A percentile compares a stretch with the other conserved stretches of the same genome.
phyloP scores from a whole-genome alignment of 1,140 invertebrate species.

The Wiebesia pumilae region DNA sequence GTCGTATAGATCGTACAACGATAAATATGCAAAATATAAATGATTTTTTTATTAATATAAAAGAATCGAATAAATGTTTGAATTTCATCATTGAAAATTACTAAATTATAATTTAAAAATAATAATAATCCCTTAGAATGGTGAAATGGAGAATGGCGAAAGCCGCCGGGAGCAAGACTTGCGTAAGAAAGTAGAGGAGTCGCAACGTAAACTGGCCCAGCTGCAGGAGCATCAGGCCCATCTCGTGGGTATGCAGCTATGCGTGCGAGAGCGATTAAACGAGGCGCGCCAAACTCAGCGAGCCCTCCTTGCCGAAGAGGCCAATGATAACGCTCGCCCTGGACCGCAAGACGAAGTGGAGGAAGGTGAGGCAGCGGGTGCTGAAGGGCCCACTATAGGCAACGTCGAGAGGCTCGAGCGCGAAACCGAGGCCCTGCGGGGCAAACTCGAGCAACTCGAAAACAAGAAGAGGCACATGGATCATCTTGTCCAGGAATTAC shows the following conservation, averaged over 20 bases:
- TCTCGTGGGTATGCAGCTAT: conserved; percentile 67
- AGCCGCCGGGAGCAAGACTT: conserved; percentile 61
- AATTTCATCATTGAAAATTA: no score
- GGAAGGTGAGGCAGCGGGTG: not conserved
- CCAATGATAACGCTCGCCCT: not conserved
- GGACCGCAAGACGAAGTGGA: not conserved
- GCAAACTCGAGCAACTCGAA: conserved; percentile 69
- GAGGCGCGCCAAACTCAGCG: conserved; percentile 68
- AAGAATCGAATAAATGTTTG: no score
- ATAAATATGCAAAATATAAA: no score
- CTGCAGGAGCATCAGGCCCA: conserved; percentile 70
- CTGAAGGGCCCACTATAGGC: conserved; percentile 47
- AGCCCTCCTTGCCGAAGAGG: conserved; percentile 53
- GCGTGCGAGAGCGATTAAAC: conserved; percentile 66
- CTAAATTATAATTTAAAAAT: no score
- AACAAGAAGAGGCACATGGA: conserved; percentile 72
- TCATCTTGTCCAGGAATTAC: conserved; percentile 70
- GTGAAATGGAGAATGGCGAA: conserved; percentile 60
- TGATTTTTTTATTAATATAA: no score
- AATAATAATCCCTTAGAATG: conserved; percentile 61
- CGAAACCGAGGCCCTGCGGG: conserved; percentile 64
- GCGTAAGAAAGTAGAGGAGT: conserved; percentile 69
- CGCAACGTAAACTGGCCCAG: conserved; percentile 67
- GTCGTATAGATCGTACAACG: no score
- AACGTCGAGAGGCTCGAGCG: conserved; percentile 65